A percentile compares a stretch with the other conserved stretches of the same genome.
These are phyloP conservation scores for Merluccius polli DNA, from an alignment of 2,797 vertebrate genomes.

Conservation along the genomic window DNA sequence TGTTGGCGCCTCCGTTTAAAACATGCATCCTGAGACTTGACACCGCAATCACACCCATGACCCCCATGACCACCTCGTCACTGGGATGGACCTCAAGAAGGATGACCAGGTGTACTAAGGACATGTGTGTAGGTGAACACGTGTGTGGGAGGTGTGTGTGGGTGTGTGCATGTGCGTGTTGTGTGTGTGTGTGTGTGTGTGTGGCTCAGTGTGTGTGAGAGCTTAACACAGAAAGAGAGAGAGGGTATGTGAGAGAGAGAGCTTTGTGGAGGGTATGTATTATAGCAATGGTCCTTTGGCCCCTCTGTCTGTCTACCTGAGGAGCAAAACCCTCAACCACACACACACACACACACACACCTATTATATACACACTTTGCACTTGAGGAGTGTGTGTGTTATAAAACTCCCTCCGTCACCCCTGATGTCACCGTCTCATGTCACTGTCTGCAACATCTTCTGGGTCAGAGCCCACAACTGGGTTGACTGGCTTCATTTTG, in stretches of 20 bases:
- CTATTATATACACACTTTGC: neutral
- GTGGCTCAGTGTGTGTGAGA: neutral
- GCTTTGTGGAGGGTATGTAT: too few relatives aligned
- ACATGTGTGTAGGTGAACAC: slow-evolving; percentile 15
- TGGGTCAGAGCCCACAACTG: neutral
- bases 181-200: too few relatives aligned
- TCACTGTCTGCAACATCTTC: neutral
- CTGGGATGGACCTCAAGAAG: too few relatives aligned
- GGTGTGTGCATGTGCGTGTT: too few relatives aligned
- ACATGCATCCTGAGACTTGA: neutral
- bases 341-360: slow-evolving; percentile 1
- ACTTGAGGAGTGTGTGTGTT: neutral
- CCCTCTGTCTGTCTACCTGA: too few relatives aligned
- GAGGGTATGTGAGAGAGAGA: neutral
- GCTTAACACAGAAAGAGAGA: neutral
- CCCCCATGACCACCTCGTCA: neutral
- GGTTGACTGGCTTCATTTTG: neutral
- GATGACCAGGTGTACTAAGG: too few relatives aligned
- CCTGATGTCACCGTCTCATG: neutral
- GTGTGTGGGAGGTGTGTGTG: too few relatives aligned
- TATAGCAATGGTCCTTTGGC: too few relatives aligned
- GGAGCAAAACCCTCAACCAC: too few relatives aligned
- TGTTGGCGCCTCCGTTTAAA: neutral
- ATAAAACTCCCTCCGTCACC: neutral
- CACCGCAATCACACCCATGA: too few relatives aligned